A percentile compares a stretch with the other conserved stretches of the same genome.
phyloP scores from a whole-genome alignment of 2,888 invertebrate genomes.

The Oasisia sp. region DNA sequence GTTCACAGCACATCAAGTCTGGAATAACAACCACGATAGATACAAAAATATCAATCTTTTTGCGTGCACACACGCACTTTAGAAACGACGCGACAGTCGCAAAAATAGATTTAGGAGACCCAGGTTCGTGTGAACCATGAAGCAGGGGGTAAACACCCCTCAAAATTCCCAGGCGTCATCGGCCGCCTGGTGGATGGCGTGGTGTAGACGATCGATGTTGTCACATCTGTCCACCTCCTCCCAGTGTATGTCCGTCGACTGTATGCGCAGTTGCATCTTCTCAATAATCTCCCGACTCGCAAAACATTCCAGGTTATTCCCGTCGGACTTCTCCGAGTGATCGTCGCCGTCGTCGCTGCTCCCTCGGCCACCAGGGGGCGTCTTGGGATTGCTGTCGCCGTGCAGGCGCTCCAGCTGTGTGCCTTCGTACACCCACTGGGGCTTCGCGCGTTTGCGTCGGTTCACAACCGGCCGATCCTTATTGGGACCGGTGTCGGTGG shows the following conservation, averaged over 20 bases:
- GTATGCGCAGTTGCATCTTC: slow-evolving; percentile 48
- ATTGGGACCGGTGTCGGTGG: slow-evolving; percentile 7
- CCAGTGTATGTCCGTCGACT: slow-evolving; percentile 49
- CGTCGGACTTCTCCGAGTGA: not conserved
- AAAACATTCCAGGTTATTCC: not conserved
- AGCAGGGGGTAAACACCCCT: slow-evolving; percentile 20
- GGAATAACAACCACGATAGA: not conserved
- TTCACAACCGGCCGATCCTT: slow-evolving; percentile 39
- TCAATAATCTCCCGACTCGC: slow-evolving; percentile 42
- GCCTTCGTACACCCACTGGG: slow-evolving; percentile 95
- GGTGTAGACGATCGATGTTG: slow-evolving; percentile 54
- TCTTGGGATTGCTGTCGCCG: not conserved
- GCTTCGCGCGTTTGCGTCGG: slow-evolving; percentile 89
- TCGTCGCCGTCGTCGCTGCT: not conserved
- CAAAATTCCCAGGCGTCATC: slow-evolving; percentile 57
- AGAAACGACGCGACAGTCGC: not conserved
- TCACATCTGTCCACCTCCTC: slow-evolving; percentile 51
- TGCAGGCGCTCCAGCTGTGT: not conserved
- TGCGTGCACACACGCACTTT: not conserved
- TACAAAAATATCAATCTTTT: not conserved
- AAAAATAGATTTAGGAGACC: not conserved
- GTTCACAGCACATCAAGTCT: not conserved
- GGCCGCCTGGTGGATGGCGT: slow-evolving; percentile 46
- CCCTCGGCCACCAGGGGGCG: not conserved
- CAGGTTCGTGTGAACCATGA: not conserved